Evolutionary conservation across 2,797 vertebrate genomes (phyloP), one percentile per base, ranked within the genome.

Genomic region (Oreochromis grahami): DNA sequence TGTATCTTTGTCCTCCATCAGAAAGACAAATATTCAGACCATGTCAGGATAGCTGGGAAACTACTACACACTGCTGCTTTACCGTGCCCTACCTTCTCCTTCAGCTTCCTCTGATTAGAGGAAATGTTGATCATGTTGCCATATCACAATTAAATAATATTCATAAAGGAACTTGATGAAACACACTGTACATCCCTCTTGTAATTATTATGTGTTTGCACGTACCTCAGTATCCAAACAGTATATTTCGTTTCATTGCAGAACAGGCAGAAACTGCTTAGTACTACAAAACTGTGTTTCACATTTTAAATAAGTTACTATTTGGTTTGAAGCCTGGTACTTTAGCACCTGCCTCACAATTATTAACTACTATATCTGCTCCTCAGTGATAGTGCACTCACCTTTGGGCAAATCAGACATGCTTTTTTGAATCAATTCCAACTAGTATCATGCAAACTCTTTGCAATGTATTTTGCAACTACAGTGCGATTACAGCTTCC

Each of bases 11-110:
- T 78, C 84, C 89, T 90, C 81, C 53, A 60, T 76, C 76, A 77
- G 70, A 81, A 17, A 17, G 87, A 56, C 91, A 84, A 55, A 63
- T 4, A n/a, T 36, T 36, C 17, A 5, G 10, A 63, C 10, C 9
- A 82, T 3, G 55, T 87, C 87, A 85, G 72, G 55, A 81, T 91
- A 89, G 72, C 58, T 56, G 83, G 55, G 78, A 77, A 82, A 89
- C 77, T 79, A 77, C 81, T 72, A 79, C 50, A 81, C 82, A 78
- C 34, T 65, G 21, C 78, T 70, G 77, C 79, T 50, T 32, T 82
- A 53, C 84, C 80, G 68, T 78, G 50, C 77, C 77, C 77, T 48
- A n/a, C 55, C 24, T 38, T 36, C 6, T 26, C 70, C 34, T 51
- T 38, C 38, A 76, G 1, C 24, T 43, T 79, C 7, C 21, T 76